Conservation (phyloP, 2,888 invertebrate genomes). For the Theretra japonica region DNA sequence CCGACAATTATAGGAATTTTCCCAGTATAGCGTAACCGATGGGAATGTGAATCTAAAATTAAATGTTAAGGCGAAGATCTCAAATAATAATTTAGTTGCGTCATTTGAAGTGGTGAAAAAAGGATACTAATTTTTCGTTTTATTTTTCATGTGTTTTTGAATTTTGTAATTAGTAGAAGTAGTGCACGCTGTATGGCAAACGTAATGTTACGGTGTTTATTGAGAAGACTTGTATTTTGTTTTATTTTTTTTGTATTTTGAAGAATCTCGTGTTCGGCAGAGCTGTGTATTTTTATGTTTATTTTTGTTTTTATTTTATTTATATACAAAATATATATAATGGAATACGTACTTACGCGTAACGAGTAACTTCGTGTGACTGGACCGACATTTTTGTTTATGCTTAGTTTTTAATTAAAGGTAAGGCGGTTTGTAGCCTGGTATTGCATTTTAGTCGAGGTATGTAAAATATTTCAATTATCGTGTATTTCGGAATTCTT, state of each 20-base stretch:
- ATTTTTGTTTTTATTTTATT: constrained; percentile 39
- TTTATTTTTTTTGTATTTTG: constrained; percentile 43
- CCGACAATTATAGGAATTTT: not conserved
- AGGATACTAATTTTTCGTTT: constrained; percentile 44
- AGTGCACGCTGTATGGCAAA: constrained; percentile 78
- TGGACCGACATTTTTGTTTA: not conserved
- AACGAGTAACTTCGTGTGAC: constrained; percentile 50
- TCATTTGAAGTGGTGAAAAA: constrained; percentile 38
- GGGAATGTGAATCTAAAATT: constrained; percentile 31
- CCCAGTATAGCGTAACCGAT: constrained; percentile 28
- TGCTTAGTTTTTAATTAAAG: not conserved
- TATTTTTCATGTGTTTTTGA: constrained; percentile 60
- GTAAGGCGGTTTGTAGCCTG: too few species aligned
- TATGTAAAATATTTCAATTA: too few species aligned
- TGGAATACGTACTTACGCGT: constrained; percentile 42
- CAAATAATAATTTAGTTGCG: constrained; percentile 78
- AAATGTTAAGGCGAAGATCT: constrained; percentile 70
- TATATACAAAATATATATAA: constrained; percentile 46
- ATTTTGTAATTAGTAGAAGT: constrained; percentile 60
- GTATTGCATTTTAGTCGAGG: too few species aligned
- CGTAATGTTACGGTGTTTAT: constrained; percentile 40
- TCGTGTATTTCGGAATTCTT: too few species aligned
- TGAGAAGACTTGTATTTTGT: constrained; percentile 54
- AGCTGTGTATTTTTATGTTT: constrained; percentile 58
- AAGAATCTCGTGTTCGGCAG: constrained; percentile 61